A percentile compares a stretch with the other conserved stretches of the same genome.
These are phyloP conservation scores for Cardiocondyla obscurior DNA, from an alignment of 1,140 invertebrate genomes.

Conservation along the genomic window DNA sequence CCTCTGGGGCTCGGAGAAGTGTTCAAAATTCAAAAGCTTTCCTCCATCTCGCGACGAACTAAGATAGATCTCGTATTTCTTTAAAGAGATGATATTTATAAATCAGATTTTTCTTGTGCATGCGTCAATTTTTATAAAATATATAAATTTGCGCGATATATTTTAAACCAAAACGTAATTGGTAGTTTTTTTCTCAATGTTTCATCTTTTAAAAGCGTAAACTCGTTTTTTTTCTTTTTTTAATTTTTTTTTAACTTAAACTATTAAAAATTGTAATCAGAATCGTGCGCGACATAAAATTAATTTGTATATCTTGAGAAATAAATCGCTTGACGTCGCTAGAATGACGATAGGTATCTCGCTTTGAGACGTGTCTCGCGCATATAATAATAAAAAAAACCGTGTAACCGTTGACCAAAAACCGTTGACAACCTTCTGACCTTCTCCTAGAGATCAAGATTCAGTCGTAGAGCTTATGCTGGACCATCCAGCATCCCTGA, in stretches of 20 bases:
- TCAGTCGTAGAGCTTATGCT: slow-evolving; percentile 63
- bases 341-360: not conserved
- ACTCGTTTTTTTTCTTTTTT: no score
- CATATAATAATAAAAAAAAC: slow-evolving; percentile 23
- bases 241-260: no score
- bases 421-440: slow-evolving; percentile 72
- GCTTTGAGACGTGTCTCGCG: not conserved
- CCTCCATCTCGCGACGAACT: slow-evolving; percentile 4
- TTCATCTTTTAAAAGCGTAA: not conserved
- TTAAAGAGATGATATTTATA: not conserved
- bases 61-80: slow-evolving; percentile 25
- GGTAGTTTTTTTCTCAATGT: not conserved
- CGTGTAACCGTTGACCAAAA: slow-evolving; percentile 58
- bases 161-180: not conserved
- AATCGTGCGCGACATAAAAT: not conserved
- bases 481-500: slow-evolving; percentile 79
- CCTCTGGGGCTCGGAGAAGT: slow-evolving; percentile 23
- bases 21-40: slow-evolving; percentile 61
- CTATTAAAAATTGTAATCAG: not conserved
- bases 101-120: not conserved
- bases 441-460: slow-evolving; percentile 73
- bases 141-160: not conserved
- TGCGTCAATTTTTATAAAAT: not conserved
- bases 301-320: not conserved
- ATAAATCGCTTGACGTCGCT: not conserved